Conservation (phyloP, 2,113 vertebrate genomes). For the Formicarius rufipectus region DNA sequence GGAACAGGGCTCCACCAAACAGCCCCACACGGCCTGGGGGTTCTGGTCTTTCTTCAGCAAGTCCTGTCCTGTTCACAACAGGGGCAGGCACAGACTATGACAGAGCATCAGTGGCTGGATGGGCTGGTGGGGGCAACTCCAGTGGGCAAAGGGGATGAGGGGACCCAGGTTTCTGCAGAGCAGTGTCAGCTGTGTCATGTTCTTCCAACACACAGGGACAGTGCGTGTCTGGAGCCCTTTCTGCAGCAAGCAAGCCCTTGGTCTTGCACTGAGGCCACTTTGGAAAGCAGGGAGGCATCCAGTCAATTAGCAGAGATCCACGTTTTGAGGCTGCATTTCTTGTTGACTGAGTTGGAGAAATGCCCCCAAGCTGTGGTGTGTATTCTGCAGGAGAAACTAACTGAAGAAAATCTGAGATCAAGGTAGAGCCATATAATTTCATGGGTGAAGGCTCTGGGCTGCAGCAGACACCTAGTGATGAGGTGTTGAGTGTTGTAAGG, state of each 20-base stretch:
- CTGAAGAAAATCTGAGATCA: constrained; percentile 62
- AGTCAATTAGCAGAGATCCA: neutral
- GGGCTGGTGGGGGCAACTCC: neutral
- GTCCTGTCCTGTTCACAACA: too few relatives aligned
- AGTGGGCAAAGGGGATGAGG: fast-evolving
- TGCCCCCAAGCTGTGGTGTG: constrained; percentile 28
- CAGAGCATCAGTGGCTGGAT: neutral
- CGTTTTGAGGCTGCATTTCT: neutral
- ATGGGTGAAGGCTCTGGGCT: constrained; percentile 60
- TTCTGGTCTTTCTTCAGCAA: neutral
- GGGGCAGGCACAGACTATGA: neutral
- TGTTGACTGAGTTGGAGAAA: neutral
- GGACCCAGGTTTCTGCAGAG: fast-evolving
- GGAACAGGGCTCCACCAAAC: neutral
- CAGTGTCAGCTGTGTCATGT: neutral
- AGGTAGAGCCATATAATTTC: constrained; percentile 57
- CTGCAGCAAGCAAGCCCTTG: neutral
- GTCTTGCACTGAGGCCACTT: neutral
- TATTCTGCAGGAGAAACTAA: constrained; percentile 44
- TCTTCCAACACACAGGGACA: neutral
- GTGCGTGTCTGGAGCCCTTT: too few relatives aligned
- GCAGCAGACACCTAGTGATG: neutral
- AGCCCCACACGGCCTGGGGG: fast-evolving
- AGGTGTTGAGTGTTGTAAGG: constrained; percentile 12
- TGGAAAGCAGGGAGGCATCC: neutral